Conservation (phyloP, 2,888 invertebrate genomes). For the Periphyllus acericola region DNA sequence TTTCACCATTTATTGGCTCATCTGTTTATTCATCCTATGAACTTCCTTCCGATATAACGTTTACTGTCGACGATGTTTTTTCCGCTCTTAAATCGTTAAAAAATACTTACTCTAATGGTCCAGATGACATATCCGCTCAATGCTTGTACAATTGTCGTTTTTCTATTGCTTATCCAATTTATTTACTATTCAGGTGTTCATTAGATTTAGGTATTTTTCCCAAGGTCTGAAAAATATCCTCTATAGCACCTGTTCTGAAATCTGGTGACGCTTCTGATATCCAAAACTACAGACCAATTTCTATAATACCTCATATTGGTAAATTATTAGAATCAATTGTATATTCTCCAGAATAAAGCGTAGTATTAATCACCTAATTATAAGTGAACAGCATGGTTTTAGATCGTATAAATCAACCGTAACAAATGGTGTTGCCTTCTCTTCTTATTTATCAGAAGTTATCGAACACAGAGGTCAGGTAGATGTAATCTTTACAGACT, state of each 20-base stretch:
- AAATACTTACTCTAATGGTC: background rate
- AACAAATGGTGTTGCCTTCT: too few relatives aligned
- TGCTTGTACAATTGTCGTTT: background rate
- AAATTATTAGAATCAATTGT: background rate
- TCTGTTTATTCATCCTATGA: background rate
- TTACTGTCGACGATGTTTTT: background rate
- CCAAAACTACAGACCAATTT: background rate
- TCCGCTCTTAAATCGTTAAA: background rate
- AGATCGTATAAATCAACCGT: background rate
- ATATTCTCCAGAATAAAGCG: background rate
- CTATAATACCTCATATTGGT: background rate
- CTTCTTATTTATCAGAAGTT: too few relatives aligned
- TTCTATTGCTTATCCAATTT: background rate
- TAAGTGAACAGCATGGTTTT: background rate
- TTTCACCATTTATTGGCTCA: too few relatives aligned
- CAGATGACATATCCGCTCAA: background rate
- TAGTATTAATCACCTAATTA: background rate
- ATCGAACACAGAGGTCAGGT: too few relatives aligned
- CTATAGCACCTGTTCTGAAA: background rate
- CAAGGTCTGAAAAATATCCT: background rate
- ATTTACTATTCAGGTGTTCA: background rate
- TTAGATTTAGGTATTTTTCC: background rate
- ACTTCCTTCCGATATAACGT: background rate
- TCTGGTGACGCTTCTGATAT: too few relatives aligned
- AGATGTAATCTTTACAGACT: too few relatives aligned